These are phyloP conservation scores for Danaus chrysippus DNA, from an alignment of 2,888 invertebrate genomes.

Conservation along the genomic window DNA sequence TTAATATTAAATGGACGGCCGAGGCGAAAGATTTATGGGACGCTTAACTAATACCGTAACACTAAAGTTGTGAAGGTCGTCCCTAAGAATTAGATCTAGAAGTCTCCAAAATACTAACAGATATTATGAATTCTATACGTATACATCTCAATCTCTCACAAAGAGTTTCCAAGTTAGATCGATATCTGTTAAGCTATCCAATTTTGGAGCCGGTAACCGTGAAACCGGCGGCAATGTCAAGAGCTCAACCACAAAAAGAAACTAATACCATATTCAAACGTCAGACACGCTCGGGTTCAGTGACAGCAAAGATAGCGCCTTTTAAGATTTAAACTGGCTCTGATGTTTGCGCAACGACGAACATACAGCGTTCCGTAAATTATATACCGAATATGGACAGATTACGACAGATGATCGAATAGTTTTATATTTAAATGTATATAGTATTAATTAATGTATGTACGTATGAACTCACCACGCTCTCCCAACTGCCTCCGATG, in stretches of 20 bases:
- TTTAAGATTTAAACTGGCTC: constrained; percentile 62
- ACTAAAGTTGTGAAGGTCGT: constrained; percentile 36
- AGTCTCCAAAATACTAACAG: constrained; percentile 43
- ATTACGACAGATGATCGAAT: constrained; percentile 30
- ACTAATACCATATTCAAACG: constrained; percentile 64
- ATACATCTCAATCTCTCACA: constrained; percentile 39
- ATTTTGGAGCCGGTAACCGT: constrained; percentile 42
- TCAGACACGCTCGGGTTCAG: constrained; percentile 60
- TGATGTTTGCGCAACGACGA: constrained; percentile 66
- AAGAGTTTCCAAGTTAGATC: constrained; percentile 42
- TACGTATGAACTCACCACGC: constrained; percentile 61
- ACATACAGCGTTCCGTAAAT: constrained; percentile 47
- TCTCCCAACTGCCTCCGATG: constrained; percentile 74
- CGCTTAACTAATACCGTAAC: constrained; percentile 25
- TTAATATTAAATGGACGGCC: constrained; percentile 1
- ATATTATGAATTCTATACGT: constrained; percentile 36
- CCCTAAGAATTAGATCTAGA: constrained; percentile 35
- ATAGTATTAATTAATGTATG: constrained; percentile 8
- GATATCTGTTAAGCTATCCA: constrained; percentile 38
- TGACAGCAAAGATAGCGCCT: constrained; percentile 69
- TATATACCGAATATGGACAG: constrained; percentile 17
- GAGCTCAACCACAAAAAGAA: constrained; percentile 63
- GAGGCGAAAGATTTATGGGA: constrained; percentile 29
- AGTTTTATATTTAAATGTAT: constrained; percentile 4
- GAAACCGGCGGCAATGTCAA: constrained; percentile 66